Percentiles rank a stretch among this genome's conserved stretches.
Evolutionary conservation across 1,140 invertebrate species (phyloP).

Genomic region (Drosophila kohkoa): DNA sequence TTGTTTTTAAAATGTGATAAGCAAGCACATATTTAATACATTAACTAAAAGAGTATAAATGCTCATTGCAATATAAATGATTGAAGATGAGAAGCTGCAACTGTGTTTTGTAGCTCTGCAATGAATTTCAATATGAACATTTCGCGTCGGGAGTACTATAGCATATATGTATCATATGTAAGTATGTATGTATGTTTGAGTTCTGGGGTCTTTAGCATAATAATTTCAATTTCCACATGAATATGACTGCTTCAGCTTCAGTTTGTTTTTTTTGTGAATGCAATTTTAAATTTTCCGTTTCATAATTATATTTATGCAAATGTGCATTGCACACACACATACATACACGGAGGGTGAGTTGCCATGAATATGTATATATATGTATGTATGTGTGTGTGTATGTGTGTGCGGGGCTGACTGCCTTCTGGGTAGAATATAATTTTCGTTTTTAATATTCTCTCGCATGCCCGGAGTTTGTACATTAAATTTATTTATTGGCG

Average conservation of each 20-base stretch:
- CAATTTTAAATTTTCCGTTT: conserved; percentile 75
- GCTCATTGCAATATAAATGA: neutral
- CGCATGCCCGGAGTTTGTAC: conserved; percentile 77
- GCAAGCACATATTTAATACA: neutral
- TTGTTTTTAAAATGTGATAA: neutral
- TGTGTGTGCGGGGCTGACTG: conserved; percentile 42
- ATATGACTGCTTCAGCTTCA: conserved; percentile 28
- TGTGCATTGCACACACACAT: conserved; percentile 40
- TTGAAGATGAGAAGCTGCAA: neutral
- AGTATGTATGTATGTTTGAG: neutral
- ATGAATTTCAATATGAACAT: conserved; percentile 12
- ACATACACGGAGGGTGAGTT: conserved; percentile 14
- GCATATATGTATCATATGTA: neutral
- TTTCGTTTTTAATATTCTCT: conserved; percentile 83
- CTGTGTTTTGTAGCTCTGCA: neutral
- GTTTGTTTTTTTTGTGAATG: conserved; percentile 47
- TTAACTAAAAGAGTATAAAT: neutral
- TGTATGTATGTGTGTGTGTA: neutral
- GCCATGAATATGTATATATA: conserved; percentile 50
- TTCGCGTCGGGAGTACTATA: too few relatives aligned
- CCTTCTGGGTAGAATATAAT: conserved; percentile 78
- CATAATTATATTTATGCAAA: conserved; percentile 83
- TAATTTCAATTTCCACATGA: conserved; percentile 63
- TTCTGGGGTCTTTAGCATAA: conserved; percentile 21
- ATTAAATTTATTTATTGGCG: conserved; percentile 83